Evolutionary conservation across 2,113 vertebrate genomes (phyloP).

Genomic region (Neotragus pygmaeus): DNA sequence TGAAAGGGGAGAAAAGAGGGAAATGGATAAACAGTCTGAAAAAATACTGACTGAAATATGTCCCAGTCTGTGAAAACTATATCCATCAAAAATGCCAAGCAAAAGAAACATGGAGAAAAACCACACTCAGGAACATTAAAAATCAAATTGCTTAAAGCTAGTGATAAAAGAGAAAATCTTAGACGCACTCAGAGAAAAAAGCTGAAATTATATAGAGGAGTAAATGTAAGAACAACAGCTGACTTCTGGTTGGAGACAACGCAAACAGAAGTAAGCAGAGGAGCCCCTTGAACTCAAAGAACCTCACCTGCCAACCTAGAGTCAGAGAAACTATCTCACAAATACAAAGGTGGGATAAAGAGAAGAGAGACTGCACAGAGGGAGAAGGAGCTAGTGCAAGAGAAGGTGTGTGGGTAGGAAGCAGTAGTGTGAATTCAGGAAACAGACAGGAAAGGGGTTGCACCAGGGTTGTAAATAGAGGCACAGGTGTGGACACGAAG

Average conservation of each 20-base stretch:
- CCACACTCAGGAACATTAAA: background rate
- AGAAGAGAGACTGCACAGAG: background rate
- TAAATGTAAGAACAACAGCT: background rate
- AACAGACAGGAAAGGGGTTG: background rate
- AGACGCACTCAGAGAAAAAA: background rate
- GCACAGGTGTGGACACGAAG: accelerated
- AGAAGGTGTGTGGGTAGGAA: background rate
- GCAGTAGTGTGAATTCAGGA: background rate
- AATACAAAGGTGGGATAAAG: background rate
- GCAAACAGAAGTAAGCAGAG: background rate
- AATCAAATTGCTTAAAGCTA: background rate
- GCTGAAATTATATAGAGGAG: background rate
- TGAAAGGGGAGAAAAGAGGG: background rate
- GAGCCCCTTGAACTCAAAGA: background rate
- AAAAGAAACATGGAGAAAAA: background rate
- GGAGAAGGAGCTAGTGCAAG: background rate
- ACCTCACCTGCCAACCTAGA: background rate
- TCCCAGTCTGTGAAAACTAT: background rate
- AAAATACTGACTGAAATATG: background rate
- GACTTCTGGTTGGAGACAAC: background rate
- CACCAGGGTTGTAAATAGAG: accelerated
- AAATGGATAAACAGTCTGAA: background rate
- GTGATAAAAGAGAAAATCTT: background rate
- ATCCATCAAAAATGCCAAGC: background rate
- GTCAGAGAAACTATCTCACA: background rate